A percentile compares a stretch with the other conserved stretches of the same genome.
phyloP scores from a whole-genome alignment of 2,113 vertebrate genomes.

The Corvus moneduloides region DNA sequence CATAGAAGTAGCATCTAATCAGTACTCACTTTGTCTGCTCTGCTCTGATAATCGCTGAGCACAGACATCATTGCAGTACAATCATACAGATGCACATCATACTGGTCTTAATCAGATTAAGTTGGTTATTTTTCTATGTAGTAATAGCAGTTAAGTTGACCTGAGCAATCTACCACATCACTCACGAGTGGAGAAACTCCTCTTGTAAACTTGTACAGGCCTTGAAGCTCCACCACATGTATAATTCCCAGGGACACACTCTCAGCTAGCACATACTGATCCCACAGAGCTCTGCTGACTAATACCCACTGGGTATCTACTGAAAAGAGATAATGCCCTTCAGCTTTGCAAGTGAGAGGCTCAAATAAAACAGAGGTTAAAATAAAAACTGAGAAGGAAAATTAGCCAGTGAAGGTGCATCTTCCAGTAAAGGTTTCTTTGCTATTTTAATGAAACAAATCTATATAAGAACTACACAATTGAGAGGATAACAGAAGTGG shows the following conservation, averaged over 20 bases:
- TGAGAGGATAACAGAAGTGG: neutral
- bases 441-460: neutral
- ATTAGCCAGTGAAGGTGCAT: neutral
- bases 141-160: neutral
- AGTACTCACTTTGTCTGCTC: neutral
- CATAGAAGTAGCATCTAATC: neutral
- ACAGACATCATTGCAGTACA: neutral
- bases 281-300: neutral
- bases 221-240: neutral
- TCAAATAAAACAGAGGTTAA: neutral
- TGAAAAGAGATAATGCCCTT: neutral
- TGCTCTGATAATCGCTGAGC: neutral
- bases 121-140: neutral
- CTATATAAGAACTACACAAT: neutral
- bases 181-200: neutral
- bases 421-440: neutral
- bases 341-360: neutral
- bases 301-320: neutral
- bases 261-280: neutral
- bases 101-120: neutral
- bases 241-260: neutral
- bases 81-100: neutral
- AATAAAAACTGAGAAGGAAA: neutral
- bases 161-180: neutral
- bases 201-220: neutral